phyloP scores from a whole-genome alignment of 2,888 invertebrate genomes.

The Eupithecia vulgata region DNA sequence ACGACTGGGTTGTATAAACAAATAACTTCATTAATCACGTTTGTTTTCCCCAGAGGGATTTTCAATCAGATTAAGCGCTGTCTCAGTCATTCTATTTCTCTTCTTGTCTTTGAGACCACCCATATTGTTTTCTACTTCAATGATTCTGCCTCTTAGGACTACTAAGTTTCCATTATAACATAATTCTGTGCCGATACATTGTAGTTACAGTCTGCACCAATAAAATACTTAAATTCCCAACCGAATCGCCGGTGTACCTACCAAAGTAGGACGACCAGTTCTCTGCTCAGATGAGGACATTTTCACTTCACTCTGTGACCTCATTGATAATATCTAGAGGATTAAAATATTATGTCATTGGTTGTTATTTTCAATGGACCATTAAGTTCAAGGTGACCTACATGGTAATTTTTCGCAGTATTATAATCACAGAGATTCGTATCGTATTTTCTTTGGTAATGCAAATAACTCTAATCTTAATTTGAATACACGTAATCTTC shows the following conservation, averaged over 20 bases:
- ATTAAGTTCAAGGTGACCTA: constrained; percentile 32
- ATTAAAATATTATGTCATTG: constrained; percentile 34
- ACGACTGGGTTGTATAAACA: constrained; percentile 25
- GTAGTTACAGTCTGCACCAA: constrained; percentile 28
- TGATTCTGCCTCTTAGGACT: background rate
- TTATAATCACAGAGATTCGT: constrained; percentile 16
- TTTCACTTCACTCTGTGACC: constrained; percentile 30
- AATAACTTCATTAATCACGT: constrained; percentile 25
- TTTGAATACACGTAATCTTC: constrained; percentile 4
- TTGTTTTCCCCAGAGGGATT: constrained; percentile 24
- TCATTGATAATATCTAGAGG: constrained; percentile 40
- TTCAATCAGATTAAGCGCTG: constrained; percentile 28
- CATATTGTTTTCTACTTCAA: constrained; percentile 30
- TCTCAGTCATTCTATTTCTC: constrained; percentile 24
- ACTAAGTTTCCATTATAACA: background rate
- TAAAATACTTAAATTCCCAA: constrained; percentile 44
- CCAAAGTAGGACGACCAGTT: constrained; percentile 45
- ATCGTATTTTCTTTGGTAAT: constrained; percentile 16
- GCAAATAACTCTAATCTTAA: constrained; percentile 14
- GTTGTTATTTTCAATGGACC: constrained; percentile 33
- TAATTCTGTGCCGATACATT: background rate
- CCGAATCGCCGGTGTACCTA: constrained; percentile 50
- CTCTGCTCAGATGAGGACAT: constrained; percentile 29
- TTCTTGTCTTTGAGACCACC: constrained; percentile 39
- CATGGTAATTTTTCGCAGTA: constrained; percentile 23